Evolutionary conservation across 2,888 invertebrate species (phyloP).

Genomic region (Ornithoptera alexandrae): DNA sequence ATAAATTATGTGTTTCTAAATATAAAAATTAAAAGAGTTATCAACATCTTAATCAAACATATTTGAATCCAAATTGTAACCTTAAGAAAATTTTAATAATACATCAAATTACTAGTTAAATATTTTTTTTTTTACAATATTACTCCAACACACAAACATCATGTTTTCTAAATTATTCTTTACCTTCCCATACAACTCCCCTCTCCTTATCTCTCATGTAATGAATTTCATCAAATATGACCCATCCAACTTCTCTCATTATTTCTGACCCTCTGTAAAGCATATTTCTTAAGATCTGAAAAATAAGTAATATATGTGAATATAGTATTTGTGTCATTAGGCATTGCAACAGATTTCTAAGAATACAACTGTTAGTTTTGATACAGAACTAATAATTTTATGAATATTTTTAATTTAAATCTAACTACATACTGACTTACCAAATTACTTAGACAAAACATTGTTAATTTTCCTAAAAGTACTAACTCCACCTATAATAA

Average conservation of each 20-base stretch:
- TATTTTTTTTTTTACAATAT: no score
- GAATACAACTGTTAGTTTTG: no score
- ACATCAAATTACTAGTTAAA: no score
- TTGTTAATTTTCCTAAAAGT: not conserved
- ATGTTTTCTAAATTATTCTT: conserved; percentile 1
- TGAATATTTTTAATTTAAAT: no score
- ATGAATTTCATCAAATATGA: conserved; percentile 99
- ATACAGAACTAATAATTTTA: no score
- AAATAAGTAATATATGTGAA: not conserved
- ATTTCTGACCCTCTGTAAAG: conserved; percentile 98
- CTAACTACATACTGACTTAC: no score
- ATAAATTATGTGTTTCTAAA: not conserved
- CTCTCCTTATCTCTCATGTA: conserved; percentile 99
- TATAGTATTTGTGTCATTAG: not conserved
- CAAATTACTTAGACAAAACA: no score
- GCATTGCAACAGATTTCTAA: not conserved
- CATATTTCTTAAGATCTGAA: conserved; percentile 97
- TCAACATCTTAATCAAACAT: no score
- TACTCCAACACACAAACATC: no score
- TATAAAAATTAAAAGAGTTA: no score
- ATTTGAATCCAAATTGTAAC: no score
- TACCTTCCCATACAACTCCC: conserved; percentile 98
- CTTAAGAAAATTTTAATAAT: no score
- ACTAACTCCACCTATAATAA: not conserved
- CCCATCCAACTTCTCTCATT: conserved; percentile 99